phyloP scores from a whole-genome alignment of 1,140 invertebrate genomes.

The Leptoteleia sp. region DNA sequence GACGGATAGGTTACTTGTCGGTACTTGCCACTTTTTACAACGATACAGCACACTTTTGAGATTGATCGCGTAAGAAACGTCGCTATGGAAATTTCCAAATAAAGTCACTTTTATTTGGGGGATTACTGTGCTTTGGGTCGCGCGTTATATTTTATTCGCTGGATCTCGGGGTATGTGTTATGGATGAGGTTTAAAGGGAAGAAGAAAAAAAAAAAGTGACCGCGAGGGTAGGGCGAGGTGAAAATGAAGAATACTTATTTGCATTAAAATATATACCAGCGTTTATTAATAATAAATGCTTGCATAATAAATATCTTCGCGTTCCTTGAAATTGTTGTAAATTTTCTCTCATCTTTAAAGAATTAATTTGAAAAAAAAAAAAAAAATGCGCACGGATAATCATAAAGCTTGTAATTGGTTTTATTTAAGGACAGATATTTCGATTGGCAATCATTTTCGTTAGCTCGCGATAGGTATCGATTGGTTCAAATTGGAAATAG shows the following conservation, averaged over 20 bases:
- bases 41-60: constrained; percentile 12
- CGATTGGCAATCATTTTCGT: constrained; percentile 6
- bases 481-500: constrained; percentile 13
- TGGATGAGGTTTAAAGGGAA: constrained; percentile 23
- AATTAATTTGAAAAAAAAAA: too few relatives aligned
- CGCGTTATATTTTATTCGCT: constrained; percentile 11
- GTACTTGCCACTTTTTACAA: constrained; percentile 52
- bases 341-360: too few relatives aligned
- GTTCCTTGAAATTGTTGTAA: too few relatives aligned
- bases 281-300: constrained; percentile 22
- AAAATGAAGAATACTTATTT: constrained; percentile 34
- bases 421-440: constrained; percentile 19
- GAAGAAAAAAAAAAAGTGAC: constrained; percentile 32
- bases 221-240: constrained; percentile 5
- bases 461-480: constrained; percentile 20
- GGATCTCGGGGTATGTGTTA: constrained; percentile 5
- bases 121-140: constrained; percentile 20
- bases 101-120: constrained; percentile 36
- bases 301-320: too few relatives aligned
- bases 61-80: constrained; percentile 44
- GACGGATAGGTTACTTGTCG: constrained; percentile 55
- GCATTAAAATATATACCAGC: constrained; percentile 3
- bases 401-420: constrained; percentile 2
- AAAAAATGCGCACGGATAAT: too few relatives aligned
- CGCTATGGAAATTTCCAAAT: constrained; percentile 29